Base-by-base conservation (phyloP, 2,888 invertebrate genomes). In the Drosophila neotestacea region DNA sequence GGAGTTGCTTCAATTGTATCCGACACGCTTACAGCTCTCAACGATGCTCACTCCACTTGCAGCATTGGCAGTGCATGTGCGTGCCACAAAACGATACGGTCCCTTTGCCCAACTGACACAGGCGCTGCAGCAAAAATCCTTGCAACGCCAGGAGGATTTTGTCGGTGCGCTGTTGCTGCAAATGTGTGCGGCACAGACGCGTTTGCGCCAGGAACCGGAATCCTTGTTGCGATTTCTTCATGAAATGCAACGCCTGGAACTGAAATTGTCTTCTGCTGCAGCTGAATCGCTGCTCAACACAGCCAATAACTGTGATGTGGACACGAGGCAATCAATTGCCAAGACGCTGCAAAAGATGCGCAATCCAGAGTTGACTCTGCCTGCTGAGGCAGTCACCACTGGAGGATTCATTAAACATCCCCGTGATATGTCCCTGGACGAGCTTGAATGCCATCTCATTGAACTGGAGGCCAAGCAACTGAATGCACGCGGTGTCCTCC, bases 391-490 rank as follows among this genome's bases (percentile, higher is more conserved):
- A 4, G 89, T 91, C 7, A 13, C 62, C 4, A 63, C 36, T n/a
- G 82, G 65, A 4, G 66, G 88, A 0, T 92, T 93, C 48, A 93
- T 94, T 47, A 92, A 92, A 27, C 94, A 94, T 89, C 94, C 94
- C 4, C 93, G 94, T 82, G 93, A 94, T 61, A 96, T 96, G 96
- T 93, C 93, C 68, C 89, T 94, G 4, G 94, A 94, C 27, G 93
- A 95, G 52, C 90, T 96, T 2, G 94, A 94, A 74, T 94, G 94
- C 1, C 96, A 96, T 87, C 91, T 96, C 0, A 90, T 92, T 5
- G 95, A 96, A 81, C 89, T 96, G n/a, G 94, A 94, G 87, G 92
- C 94, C 36, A 95, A 96, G 81, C 93, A 94, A 27, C 93, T 95
- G 93, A 95, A 95, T 92, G 94, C 94, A 0, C 93, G 95, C 4